phyloP scores from a whole-genome alignment of 2,888 invertebrate genomes.

The Pecten maximus region DNA sequence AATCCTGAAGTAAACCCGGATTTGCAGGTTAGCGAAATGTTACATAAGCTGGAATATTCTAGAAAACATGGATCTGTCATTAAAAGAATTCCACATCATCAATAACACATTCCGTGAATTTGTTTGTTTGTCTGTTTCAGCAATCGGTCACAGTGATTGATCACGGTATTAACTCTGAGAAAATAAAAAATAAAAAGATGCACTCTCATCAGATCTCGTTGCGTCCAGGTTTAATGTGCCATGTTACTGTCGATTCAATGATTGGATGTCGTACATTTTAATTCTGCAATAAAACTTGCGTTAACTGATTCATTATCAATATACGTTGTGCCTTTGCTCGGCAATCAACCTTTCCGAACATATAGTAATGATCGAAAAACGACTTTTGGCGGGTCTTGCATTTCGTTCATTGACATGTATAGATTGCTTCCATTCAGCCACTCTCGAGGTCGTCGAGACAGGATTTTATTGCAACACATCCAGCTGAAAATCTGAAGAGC shows the following conservation, averaged over 20 bases:
- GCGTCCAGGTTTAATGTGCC: background rate
- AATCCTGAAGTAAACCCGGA: background rate
- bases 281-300: background rate
- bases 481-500: background rate
- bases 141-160: background rate
- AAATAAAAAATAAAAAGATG: background rate
- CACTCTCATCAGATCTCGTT: background rate
- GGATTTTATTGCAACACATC: background rate
- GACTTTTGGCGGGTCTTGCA: background rate
- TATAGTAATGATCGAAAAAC: background rate
- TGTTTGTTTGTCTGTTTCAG: background rate
- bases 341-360: background rate
- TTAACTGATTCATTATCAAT: background rate
- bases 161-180: background rate
- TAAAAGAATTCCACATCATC: background rate
- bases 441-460: background rate
- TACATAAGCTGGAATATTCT: background rate
- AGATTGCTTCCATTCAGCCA: background rate
- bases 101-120: background rate
- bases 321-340: background rate
- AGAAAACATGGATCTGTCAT: background rate
- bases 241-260: background rate
- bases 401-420: background rate
- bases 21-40: background rate
- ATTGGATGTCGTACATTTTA: slow-evolving; percentile 25